Evolutionary conservation across 2,888 invertebrate genomes (phyloP), one percentile per base, ranked within the genome.

Genomic region (Hydrotaea diabolus): DNA sequence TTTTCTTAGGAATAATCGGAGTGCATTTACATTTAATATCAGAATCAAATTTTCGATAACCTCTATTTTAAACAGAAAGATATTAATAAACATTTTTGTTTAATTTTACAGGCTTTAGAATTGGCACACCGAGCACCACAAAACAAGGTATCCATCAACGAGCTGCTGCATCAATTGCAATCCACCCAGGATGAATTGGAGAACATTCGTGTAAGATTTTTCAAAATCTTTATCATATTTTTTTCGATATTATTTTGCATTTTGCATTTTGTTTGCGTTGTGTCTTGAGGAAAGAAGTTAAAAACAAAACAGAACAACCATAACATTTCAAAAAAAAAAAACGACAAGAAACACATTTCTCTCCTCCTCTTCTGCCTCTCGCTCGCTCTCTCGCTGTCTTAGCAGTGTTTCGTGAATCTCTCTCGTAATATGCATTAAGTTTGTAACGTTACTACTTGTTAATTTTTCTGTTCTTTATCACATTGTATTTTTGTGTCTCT

Each of bases 101-200:
- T 71, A 13, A 71, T 31, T 31, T 86, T 83, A 0, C 83, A 93
- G 92, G 91, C 91, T 64, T 84, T 92, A 86, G 92, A 92, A 92
- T 79, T 92, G 93, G 95, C 94, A 89, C 94, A 94, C 88, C 93
- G 94, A 87, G 94, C 94, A 89, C 94, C 95, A 80, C 94, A 93
- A 89, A 95, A 93, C 89, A 94, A 96, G 90, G 95, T 96, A 87
- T 96, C 96, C 69, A 96, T 96, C 87, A 95, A 96, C 88, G 96
- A 97, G 92, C 93, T 97, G 88, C 93, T 97, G 89, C 95, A 96
- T 91, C 96, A 97, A 92, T 93, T 97, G 89, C 96, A 96, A 93
- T 95, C 96, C 87, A 97, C 97, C 36, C 96, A 96, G 93, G 95
- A 95, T 55, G 97, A 97, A 93, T 94, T 97, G 92, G 97, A 97